These are phyloP conservation scores for Brachionus asplanchnoidis DNA, from an alignment of 1,140 invertebrate species.

Conservation along the genomic window DNA sequence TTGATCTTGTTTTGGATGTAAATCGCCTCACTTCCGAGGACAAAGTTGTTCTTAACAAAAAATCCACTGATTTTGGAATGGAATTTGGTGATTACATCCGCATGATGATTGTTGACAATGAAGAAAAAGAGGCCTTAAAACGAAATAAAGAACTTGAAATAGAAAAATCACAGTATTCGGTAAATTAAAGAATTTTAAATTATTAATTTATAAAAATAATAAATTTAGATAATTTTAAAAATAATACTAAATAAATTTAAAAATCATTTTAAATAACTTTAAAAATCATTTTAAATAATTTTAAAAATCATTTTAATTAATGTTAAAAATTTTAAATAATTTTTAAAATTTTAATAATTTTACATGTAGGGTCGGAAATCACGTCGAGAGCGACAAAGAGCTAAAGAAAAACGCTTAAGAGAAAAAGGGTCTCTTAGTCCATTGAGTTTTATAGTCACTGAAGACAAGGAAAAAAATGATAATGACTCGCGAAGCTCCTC, in stretches of 20 bases:
- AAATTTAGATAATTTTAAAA: neutral
- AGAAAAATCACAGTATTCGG: constrained; percentile 11
- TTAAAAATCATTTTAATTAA: too few relatives aligned
- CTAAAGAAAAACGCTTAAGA: constrained; percentile 26
- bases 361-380: neutral
- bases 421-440: constrained; percentile 14
- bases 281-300: too few relatives aligned
- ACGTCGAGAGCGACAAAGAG: neutral
- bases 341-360: neutral
- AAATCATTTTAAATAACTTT: neutral
- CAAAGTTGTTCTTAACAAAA: constrained; percentile 26
- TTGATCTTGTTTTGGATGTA: constrained; percentile 25
- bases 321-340: neutral
- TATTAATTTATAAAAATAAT: too few relatives aligned
- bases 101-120: constrained; percentile 26
- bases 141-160: neutral
- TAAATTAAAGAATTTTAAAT: neutral
- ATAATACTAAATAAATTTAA: too few relatives aligned
- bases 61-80: constrained; percentile 4
- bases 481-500: neutral
- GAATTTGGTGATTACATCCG: constrained; percentile 18
- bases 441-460: neutral
- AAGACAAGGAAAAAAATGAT: neutral
- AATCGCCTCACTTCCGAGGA: neutral
- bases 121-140: neutral